Percentiles rank a stretch among this genome's conserved stretches.
These are phyloP conservation scores for Hirundichthys speculiger DNA, from an alignment of 2,113 vertebrate genomes.

Conservation along the genomic window DNA sequence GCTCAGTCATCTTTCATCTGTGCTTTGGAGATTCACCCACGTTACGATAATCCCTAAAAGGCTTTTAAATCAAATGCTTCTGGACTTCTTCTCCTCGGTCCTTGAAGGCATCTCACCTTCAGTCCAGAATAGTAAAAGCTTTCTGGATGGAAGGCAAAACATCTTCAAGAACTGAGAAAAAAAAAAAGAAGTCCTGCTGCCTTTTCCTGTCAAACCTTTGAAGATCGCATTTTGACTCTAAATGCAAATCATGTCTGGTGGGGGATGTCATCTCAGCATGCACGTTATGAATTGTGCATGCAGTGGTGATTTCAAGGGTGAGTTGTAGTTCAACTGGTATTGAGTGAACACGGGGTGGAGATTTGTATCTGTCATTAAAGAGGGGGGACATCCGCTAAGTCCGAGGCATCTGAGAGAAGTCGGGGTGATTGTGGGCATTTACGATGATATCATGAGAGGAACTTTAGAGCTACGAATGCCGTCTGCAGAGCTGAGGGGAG, in stretches of 20 bases:
- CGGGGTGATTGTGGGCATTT: slow-evolving; percentile 3
- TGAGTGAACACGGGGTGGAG: slow-evolving; percentile 48
- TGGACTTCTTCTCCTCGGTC: no score
- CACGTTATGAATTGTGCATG: slow-evolving; percentile 56
- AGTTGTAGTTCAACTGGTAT: slow-evolving; percentile 58
- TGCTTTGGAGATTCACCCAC: no score
- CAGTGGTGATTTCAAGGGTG: slow-evolving; percentile 60
- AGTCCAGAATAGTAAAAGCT: no score
- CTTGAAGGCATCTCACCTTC: no score
- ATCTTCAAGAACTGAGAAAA: no score
- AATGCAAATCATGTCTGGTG: slow-evolving; percentile 27
- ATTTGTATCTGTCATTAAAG: slow-evolving; percentile 46
- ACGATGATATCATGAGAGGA: slow-evolving; percentile 5
- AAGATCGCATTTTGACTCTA: slow-evolving; percentile 17
- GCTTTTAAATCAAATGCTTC: no score
- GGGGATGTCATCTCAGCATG: slow-evolving; percentile 38
- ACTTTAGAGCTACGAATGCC: slow-evolving; percentile 7
- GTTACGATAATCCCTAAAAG: no score
- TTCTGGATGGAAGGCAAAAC: no score
- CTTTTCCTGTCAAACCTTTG: no score
- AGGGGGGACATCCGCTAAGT: slow-evolving; percentile 45
- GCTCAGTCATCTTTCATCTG: slow-evolving; percentile 51
- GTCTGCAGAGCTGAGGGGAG: slow-evolving; percentile 29
- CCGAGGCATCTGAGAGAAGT: slow-evolving; percentile 22
- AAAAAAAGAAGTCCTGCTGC: no score